Percentiles rank a stretch among this genome's conserved stretches.
These are phyloP conservation scores for Jaculus jaculus DNA, from an alignment of 2,113 vertebrate species.

Conservation along the genomic window DNA sequence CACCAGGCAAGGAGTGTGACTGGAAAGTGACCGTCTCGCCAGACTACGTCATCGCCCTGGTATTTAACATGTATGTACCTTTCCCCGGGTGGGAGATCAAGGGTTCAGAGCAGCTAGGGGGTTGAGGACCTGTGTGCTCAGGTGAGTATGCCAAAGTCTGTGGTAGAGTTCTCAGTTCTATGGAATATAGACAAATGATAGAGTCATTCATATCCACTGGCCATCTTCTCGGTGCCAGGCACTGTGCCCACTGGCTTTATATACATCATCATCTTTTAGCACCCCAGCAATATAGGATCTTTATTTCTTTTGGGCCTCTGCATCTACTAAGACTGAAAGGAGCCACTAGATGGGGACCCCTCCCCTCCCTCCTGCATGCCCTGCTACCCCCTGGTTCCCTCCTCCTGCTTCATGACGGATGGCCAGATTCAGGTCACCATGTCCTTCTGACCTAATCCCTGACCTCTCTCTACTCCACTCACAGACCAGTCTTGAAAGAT, in stretches of 20 bases:
- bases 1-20: conserved; percentile 96
- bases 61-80: conserved; percentile 92
- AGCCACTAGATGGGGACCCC: too few species aligned
- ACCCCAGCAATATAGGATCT: not conserved
- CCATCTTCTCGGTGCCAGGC: not conserved
- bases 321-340: not conserved
- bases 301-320: not conserved
- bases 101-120: conserved; percentile 24
- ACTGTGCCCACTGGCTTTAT: too few species aligned
- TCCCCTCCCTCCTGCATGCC: rapidly evolving
- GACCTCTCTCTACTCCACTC: not conserved
- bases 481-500: not conserved
- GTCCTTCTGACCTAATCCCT: not conserved
- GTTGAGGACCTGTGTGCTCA: not conserved
- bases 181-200: not conserved
- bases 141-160: not conserved
- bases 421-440: not conserved
- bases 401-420: rapidly evolving
- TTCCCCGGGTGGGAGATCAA: conserved; percentile 7
- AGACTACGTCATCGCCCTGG: conserved; percentile 96
- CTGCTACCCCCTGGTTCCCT: not conserved
- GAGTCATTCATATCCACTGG: not conserved
- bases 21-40: conserved; percentile 94
- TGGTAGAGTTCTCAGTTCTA: not conserved
- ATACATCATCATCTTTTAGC: not conserved